phyloP scores from a whole-genome alignment of 1,140 invertebrate species.

The Agrilus planipennis region DNA sequence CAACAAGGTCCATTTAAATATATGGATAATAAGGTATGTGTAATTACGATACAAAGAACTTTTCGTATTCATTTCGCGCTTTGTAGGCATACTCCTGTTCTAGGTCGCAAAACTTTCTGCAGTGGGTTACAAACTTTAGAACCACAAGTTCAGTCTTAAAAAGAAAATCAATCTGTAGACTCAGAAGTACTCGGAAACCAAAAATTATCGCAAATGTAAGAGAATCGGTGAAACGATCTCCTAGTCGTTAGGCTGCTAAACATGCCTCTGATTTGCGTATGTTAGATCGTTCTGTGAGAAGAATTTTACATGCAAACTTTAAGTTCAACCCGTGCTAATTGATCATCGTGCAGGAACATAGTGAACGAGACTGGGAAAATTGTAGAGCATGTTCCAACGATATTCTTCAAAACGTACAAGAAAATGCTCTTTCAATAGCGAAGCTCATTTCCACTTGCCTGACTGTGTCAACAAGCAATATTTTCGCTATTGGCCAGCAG shows the following conservation, averaged over 20 bases:
- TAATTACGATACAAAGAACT: slow-evolving; percentile 1
- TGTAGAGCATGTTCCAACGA: slow-evolving; percentile 4
- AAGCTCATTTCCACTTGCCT: slow-evolving; percentile 10
- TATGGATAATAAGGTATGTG: slow-evolving; percentile 5
- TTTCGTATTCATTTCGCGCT: slow-evolving; percentile 8
- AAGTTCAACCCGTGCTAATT: slow-evolving; percentile 9
- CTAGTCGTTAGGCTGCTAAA: slow-evolving; percentile 7
- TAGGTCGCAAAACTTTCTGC: slow-evolving; percentile 5
- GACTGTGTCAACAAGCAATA: slow-evolving; percentile 11
- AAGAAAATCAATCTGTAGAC: slow-evolving; percentile 8
- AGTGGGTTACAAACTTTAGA: slow-evolving; percentile 12
- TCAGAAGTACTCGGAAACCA: slow-evolving; percentile 4
- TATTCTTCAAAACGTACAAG: slow-evolving; percentile 8
- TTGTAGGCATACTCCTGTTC: slow-evolving; percentile 8
- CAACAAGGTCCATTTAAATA: too few relatives aligned
- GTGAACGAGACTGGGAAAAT: slow-evolving; percentile 8
- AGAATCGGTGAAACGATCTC: slow-evolving; percentile 5
- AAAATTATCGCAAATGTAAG: slow-evolving; percentile 10
- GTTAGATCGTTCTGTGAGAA: slow-evolving; percentile 6
- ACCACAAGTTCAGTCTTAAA: slow-evolving; percentile 5
- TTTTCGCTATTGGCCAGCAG: slow-evolving; percentile 8
- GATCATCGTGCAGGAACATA: slow-evolving; percentile 9
- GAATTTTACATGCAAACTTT: slow-evolving; percentile 12
- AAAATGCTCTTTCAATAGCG: slow-evolving; percentile 7
- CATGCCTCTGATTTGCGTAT: slow-evolving; percentile 7